phyloP scores from a whole-genome alignment of 2,797 vertebrate genomes.

The Gymnocypris eckloni region DNA sequence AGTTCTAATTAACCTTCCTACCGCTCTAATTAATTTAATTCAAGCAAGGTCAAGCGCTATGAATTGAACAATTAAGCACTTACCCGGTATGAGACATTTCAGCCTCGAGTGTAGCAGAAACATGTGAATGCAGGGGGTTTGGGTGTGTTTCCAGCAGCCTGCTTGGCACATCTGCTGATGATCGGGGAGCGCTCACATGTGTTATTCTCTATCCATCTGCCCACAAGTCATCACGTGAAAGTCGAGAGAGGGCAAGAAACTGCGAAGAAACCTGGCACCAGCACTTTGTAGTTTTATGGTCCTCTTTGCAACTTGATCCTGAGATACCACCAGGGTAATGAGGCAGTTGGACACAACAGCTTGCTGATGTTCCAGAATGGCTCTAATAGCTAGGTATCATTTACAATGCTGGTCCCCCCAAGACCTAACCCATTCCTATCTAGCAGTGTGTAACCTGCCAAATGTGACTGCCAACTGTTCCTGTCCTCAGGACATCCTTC shows the following conservation, averaged over 20 bases:
- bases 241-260: constrained; percentile 49
- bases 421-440: constrained; percentile 77
- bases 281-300: constrained; percentile 56
- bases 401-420: constrained; percentile 73
- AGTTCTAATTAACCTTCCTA: constrained; percentile 85
- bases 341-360: constrained; percentile 76
- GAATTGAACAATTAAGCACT: constrained; percentile 77
- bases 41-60: constrained; percentile 80
- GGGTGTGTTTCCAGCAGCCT: constrained; percentile 7
- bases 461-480: constrained; percentile 82
- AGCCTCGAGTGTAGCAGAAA: constrained; percentile 38
- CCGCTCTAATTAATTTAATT: constrained; percentile 82
- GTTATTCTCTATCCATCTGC: constrained; percentile 57
- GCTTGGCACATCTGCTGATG: constrained; percentile 47
- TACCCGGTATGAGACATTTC: constrained; percentile 63
- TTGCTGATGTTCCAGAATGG: constrained; percentile 73
- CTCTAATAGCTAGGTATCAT: constrained; percentile 75
- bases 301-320: constrained; percentile 36
- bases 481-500: constrained; percentile 73
- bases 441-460: constrained; percentile 81
- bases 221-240: constrained; percentile 43
- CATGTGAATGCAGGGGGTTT: constrained; percentile 19
- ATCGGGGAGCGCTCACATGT: constrained; percentile 21
- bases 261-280: constrained; percentile 45
- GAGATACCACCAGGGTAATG: constrained; percentile 69